Base-by-base conservation (phyloP, 2,888 invertebrate genomes). In the Platynereis dumerilii region DNA sequence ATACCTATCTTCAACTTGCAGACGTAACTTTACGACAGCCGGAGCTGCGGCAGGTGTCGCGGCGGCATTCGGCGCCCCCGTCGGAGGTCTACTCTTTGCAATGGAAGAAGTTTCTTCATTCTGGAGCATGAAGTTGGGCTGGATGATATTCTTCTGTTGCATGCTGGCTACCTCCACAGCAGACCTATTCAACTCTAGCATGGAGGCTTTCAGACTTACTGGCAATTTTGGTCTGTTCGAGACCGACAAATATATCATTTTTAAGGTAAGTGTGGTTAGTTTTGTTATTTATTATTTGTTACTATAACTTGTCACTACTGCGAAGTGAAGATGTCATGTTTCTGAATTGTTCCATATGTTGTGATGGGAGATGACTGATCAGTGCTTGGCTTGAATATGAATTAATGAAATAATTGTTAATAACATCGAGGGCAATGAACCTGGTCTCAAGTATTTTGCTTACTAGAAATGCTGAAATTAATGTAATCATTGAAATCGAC, bases 71-170 rank as follows among this genome's bases (percentile, higher is more conserved):
- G 83, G 83, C 5, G 83, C 85, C 3, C 85, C 85, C 1, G 84
- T 85, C 1, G 84, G 84, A 10, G 85, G 85, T 2, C 74, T 85
- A 48, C 75, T 85, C 44, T 85, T 85, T 69, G 83, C 84, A 55
- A 85, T 85, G 84, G 85, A 85, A 71, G 85, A 85, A 71, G 85
- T 85, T 42, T 84, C 84, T 0, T 84, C 85, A 3, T 84, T 85
- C 73, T 85, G 85, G 85, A 81, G 82, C 15, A 80, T 80, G 61
- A 81, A 81, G 29, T 72, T 85, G 55, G 69, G 84, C 7, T 85
- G 85, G 85, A 83, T 85, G 76, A 83, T 84, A 22, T 85, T 85
- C 72, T 85, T 85, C 69, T 84, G 85, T 65, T 85, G 84, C 68
- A 85, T 85, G 77, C 73, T 85, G 39, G 76, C 83, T n/a, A 76